Base-by-base conservation (phyloP, 2,797 vertebrate genomes). In the Pipistrellus kuhlii region DNA sequence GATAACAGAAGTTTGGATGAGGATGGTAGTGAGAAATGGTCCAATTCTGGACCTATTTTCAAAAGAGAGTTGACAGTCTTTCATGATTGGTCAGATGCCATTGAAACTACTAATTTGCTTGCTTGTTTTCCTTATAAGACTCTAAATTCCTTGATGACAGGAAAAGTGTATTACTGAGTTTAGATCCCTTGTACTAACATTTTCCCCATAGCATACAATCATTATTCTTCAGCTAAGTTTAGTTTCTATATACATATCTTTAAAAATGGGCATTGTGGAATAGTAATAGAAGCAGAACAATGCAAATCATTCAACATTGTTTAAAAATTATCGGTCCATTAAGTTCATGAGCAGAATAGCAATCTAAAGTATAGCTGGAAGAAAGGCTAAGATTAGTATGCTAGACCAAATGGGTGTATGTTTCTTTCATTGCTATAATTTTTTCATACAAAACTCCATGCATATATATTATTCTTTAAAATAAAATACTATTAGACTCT, bases 381-480 rank as follows among this genome's bases (percentile, higher is more conserved):
- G 87, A 66, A 75, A 89, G 25, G 44, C 30, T 95, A 48, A 87
- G 27, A 88, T 88, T 75, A 38, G 44, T 75, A 35, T 44, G 20
- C 46, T 72, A 88, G 51, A 75, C 46, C 6, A 93, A 91, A 64
- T n/a, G 13, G 44, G 18, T 8, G 32, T 46, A 83, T 20, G 6
- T 77, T 91, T 84, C 35, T 73, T 77, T 86, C 51, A 88, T 53
- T 76, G n/a, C 41, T 64, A 85, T 64, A 59, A 75, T 85, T 81
- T 91, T 88, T 91, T 76, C 44, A 81, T 32, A 21, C 2, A 95
- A 96, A 94, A 51, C 18, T 83, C 35, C 15, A 88, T n/a, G 17
- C 9, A 57, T 51, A 57, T 55, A 94, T 94, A 68, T 85, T 81
- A 94, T 44, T 90, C 73, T 95, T 85, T 92, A 91, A 94, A 91